Conservation (phyloP, 2,797 vertebrate species). For the Argentina silus region DNA sequence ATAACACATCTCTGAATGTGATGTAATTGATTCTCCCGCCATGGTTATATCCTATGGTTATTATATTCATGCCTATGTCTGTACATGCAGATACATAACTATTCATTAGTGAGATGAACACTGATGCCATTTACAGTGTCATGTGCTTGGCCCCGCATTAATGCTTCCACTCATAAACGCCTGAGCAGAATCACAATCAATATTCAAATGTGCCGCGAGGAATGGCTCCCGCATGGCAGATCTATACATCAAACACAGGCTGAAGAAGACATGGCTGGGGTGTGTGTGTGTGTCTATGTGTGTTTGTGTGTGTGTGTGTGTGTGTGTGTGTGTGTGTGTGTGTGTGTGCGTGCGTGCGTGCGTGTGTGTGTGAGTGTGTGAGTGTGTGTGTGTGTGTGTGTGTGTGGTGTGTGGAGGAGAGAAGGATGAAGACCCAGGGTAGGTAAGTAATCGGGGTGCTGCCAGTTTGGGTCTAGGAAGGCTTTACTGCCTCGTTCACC, state of each 20-base stretch:
- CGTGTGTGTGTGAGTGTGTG: not conserved
- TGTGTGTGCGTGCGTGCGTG: not conserved
- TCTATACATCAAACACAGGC: constrained; percentile 22
- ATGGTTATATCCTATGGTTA: not conserved
- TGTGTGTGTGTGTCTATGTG: not conserved
- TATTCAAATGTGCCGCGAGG: constrained; percentile 30
- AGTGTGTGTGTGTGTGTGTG: not conserved
- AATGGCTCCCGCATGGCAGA: constrained; percentile 16
- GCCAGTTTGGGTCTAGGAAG: not conserved
- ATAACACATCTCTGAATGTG: not conserved
- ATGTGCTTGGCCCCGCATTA: not conserved
- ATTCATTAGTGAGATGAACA: not conserved
- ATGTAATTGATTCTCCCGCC: not conserved
- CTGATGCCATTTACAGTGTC: not conserved
- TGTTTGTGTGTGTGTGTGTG: not conserved
- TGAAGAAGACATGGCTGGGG: not conserved
- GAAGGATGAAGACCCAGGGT: too few relatives aligned
- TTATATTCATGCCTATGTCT: not conserved
- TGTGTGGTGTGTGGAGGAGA: too few relatives aligned
- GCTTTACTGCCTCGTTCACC: constrained; percentile 12
- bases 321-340: not conserved
- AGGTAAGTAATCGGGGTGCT: constrained; percentile 33
- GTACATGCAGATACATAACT: not conserved
- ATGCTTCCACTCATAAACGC: not conserved
- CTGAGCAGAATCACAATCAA: constrained; percentile 14